A percentile compares a stretch with the other conserved stretches of the same genome.
phyloP scores from a whole-genome alignment of 1,140 invertebrate species.

The Trachymyrmex cornetzi region DNA sequence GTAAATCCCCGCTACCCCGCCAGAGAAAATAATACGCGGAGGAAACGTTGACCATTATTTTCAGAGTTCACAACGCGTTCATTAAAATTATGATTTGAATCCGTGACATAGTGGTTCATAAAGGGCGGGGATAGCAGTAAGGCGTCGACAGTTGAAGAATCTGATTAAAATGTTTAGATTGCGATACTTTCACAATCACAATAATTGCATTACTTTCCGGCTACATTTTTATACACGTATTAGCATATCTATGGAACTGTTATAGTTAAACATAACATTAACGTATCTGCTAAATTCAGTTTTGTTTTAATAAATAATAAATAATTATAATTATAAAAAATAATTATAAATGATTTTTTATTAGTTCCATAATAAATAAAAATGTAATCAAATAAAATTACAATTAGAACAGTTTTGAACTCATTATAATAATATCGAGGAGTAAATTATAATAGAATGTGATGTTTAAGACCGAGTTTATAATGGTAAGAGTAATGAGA shows the following conservation, averaged over 20 bases:
- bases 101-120: conserved; percentile 56
- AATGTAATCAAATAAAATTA: background rate
- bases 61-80: conserved; percentile 79
- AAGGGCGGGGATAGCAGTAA: conserved; percentile 13
- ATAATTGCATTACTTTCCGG: background rate
- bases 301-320: background rate
- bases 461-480: background rate
- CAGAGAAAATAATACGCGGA: conserved; percentile 86
- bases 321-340: too few species aligned
- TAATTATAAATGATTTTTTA: background rate
- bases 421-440: background rate
- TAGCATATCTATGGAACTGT: background rate
- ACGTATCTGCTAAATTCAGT: background rate
- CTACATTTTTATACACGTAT: background rate
- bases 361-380: background rate
- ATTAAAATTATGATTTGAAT: conserved; percentile 80
- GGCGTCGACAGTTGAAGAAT: conserved; percentile 30
- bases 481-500: background rate
- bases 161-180: conserved; percentile 35
- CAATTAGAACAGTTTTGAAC: background rate
- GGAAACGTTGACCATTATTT: conserved; percentile 86
- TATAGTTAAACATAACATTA: background rate
- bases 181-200: background rate
- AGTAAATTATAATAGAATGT: background rate
- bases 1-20: conserved; percentile 82